These are phyloP conservation scores for Festucalex cinctus DNA, from an alignment of 2,113 vertebrate genomes.

Conservation along the genomic window DNA sequence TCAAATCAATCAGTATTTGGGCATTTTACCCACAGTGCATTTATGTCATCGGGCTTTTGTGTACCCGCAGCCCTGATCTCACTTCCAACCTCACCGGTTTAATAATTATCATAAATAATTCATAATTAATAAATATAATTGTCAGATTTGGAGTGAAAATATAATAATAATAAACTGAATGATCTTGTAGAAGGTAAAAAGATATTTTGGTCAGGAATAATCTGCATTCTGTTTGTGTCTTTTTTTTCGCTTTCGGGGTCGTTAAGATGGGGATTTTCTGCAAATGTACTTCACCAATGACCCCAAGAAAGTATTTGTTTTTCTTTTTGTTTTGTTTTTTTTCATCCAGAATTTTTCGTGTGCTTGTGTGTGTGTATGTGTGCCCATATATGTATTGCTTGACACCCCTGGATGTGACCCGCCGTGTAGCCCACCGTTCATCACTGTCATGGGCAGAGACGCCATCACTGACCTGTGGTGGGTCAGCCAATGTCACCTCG, in stretches of 20 bases:
- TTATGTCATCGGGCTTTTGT: slow-evolving; percentile 74
- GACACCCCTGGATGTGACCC: slow-evolving; percentile 39
- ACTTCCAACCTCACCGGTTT: slow-evolving; percentile 29
- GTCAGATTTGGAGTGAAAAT: slow-evolving; percentile 67
- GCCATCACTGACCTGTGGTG: slow-evolving; percentile 58
- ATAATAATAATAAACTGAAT: slow-evolving; percentile 50
- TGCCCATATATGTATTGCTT: slow-evolving; percentile 30
- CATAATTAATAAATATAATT: too few species aligned
- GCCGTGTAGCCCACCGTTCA: slow-evolving; percentile 48
- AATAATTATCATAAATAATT: too few species aligned
- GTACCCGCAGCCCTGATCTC: slow-evolving; percentile 40
- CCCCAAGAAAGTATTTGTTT: not conserved
- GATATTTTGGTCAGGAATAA: not conserved
- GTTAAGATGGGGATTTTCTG: not conserved
- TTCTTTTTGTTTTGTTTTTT: not conserved
- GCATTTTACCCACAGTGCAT: slow-evolving; percentile 80
- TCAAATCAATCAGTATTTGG: slow-evolving; percentile 81
- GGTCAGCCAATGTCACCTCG: slow-evolving; percentile 68
- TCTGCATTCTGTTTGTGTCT: slow-evolving; percentile 6
- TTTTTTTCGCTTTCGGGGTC: not conserved
- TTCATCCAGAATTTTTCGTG: not conserved
- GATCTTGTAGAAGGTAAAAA: slow-evolving; percentile 16
- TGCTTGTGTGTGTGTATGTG: slow-evolving; percentile 9
- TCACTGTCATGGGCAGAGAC: slow-evolving; percentile 69
- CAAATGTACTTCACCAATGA: too few species aligned